Percentiles rank a stretch among this genome's conserved stretches.
Evolutionary conservation across 2,888 invertebrate species (phyloP).

Genomic region (Liposcelis brunnea): DNA sequence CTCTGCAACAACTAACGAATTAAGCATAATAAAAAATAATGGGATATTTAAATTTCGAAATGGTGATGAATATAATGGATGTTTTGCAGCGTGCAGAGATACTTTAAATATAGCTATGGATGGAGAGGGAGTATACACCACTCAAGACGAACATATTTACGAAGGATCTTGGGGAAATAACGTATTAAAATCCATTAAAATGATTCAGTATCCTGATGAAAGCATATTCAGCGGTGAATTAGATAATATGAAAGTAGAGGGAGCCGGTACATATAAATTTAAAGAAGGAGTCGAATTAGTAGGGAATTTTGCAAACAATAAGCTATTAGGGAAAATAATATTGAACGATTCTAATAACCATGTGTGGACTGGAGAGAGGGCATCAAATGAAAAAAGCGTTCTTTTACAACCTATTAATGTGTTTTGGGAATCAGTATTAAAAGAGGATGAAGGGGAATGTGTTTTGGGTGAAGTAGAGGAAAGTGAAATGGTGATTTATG

Average conservation of each 20-base stretch:
- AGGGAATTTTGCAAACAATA: conserved; percentile 34
- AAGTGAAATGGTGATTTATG: too few relatives aligned
- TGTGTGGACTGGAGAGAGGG: too few relatives aligned
- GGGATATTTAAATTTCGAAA: conserved; percentile 34
- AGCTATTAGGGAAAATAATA: conserved; percentile 28
- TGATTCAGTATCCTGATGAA: conserved; percentile 27
- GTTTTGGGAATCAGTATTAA: too few relatives aligned
- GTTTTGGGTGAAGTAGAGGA: too few relatives aligned
- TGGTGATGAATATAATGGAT: conserved; percentile 39
- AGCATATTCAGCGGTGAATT: conserved; percentile 33
- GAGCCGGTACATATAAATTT: conserved; percentile 32
- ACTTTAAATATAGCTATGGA: conserved; percentile 24
- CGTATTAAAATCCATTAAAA: conserved; percentile 25
- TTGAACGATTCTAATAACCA: conserved; percentile 35
- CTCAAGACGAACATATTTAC: conserved; percentile 40
- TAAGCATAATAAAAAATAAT: too few relatives aligned
- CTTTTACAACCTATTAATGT: too few relatives aligned
- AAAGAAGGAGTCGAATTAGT: conserved; percentile 32
- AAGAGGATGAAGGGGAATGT: too few relatives aligned
- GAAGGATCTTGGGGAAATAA: conserved; percentile 38
- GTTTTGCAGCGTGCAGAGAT: conserved; percentile 35
- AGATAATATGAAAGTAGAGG: conserved; percentile 31
- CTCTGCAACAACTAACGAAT: too few relatives aligned
- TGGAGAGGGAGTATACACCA: conserved; percentile 36
- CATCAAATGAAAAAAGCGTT: too few relatives aligned